Evolutionary conservation across 2,888 invertebrate species (phyloP), one percentile per base, ranked within the genome.

Genomic region (Gonocerus acuteangulatus): DNA sequence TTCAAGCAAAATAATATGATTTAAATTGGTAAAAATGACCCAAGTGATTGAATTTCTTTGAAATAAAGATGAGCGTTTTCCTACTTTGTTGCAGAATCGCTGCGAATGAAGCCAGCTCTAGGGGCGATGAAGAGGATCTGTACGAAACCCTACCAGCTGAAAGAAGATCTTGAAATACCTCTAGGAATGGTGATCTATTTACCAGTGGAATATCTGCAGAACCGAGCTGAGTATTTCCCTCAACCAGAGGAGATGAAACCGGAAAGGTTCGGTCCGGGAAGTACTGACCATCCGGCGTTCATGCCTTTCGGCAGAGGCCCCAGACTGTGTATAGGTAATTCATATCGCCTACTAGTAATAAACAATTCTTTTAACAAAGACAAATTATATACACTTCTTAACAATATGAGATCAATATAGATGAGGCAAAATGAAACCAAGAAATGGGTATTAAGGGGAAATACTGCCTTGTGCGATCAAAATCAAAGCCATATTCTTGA

Each of bases 281-380:
- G 18, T 4, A 22, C 2, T 19, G 15, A 15, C 4, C 32, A 13
- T n/a, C 16, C 32, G 19, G 44, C 47, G 6, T 58, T 23, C 51
- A 34, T 62, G 39, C 44, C 62, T 1, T 62, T 62, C 36, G 62
- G 62, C 1, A 48, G 18, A 21, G 62, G 62, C 3, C 62, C 62
- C 15, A 47, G 62, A 2, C 9, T 22, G 4, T 62, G 48, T 39
- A 22, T 48, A 22, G 56, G 56, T 56, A n/a, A 34, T 23, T 21
- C 32, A 32, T 32, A 9, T 11, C 7, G 32, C 32, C 11, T 9
- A 11, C 32, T 32, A 2, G n/a, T n/a, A n/a, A n/a, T n/a, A n/a
- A n/a, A n/a, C n/a, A n/a, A n/a, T n/a, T n/a, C n/a, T n/a, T n/a
- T n/a, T n/a, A n/a, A n/a, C n/a, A n/a, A n/a, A n/a, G n/a, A n/a